A percentile compares a stretch with the other conserved stretches of the same genome.
These are phyloP conservation scores for Xestia c-nigrum DNA, from an alignment of 2,888 invertebrate species.

Conservation along the genomic window DNA sequence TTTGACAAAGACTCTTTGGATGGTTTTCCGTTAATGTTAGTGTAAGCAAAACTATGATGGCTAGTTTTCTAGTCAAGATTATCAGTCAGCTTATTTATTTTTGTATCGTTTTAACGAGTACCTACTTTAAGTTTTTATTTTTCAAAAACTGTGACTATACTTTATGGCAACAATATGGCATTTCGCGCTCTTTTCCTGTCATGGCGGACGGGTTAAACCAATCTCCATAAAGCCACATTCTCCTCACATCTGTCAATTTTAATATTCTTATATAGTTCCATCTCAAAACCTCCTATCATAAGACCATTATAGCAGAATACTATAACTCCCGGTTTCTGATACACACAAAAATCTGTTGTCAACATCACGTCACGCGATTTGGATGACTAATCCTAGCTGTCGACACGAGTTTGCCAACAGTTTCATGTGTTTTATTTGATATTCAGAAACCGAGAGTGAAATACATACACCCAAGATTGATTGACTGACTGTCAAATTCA, in stretches of 20 bases:
- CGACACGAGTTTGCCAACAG: neutral
- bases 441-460: neutral
- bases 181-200: slow-evolving; percentile 13
- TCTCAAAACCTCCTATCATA: neutral
- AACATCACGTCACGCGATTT: neutral
- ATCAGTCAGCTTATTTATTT: slow-evolving; percentile 59
- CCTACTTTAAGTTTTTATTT: neutral
- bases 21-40: slow-evolving; percentile 40
- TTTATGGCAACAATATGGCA: slow-evolving; percentile 51
- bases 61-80: slow-evolving; percentile 44
- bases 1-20: slow-evolving; percentile 44
- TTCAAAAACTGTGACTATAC: neutral
- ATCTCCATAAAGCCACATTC: neutral
- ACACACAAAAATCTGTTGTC: neutral
- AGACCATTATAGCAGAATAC: neutral
- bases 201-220: neutral
- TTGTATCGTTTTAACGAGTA: slow-evolving; percentile 59
- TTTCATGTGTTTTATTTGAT: neutral
- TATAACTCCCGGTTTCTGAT: neutral
- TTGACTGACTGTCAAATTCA: neutral
- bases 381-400: neutral
- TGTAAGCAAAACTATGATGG: slow-evolving; percentile 59
- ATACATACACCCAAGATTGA: neutral
- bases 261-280: neutral
- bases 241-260: neutral